phyloP scores from a whole-genome alignment of 2,113 vertebrate genomes.

The Atlantisia rogersi region DNA sequence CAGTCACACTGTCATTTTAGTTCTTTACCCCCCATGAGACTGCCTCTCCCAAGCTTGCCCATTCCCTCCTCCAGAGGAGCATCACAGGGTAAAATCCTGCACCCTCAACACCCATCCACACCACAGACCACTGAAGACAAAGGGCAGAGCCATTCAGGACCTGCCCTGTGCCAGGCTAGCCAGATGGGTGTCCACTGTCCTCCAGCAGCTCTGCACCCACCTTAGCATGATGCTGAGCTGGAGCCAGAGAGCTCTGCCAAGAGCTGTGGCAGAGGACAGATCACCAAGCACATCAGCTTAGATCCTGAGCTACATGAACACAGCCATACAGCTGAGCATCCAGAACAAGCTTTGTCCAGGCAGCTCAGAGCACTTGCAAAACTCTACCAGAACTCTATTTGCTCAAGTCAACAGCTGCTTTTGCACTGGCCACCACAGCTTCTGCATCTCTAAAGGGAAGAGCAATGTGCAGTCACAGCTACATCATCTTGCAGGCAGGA shows the following conservation, averaged over 20 bases:
- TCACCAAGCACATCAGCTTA: background rate
- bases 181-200: fast-evolving
- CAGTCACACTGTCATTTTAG: background rate
- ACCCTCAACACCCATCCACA: background rate
- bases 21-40: background rate
- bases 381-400: too few relatives aligned
- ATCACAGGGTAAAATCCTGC: background rate
- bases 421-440: background rate
- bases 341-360: background rate
- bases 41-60: background rate
- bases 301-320: fast-evolving
- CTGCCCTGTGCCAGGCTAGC: background rate
- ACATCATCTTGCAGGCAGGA: background rate
- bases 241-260: background rate
- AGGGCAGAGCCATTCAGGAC: background rate
- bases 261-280: background rate
- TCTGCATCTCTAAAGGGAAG: background rate
- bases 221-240: background rate
- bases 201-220: background rate
- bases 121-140: background rate
- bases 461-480: fast-evolving
- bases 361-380: background rate
- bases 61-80: background rate
- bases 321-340: background rate
- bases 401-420: background rate